Evolutionary conservation across 2,113 vertebrate genomes (phyloP), one percentile per base, ranked within the genome.

Genomic region (Gadus macrocephalus): DNA sequence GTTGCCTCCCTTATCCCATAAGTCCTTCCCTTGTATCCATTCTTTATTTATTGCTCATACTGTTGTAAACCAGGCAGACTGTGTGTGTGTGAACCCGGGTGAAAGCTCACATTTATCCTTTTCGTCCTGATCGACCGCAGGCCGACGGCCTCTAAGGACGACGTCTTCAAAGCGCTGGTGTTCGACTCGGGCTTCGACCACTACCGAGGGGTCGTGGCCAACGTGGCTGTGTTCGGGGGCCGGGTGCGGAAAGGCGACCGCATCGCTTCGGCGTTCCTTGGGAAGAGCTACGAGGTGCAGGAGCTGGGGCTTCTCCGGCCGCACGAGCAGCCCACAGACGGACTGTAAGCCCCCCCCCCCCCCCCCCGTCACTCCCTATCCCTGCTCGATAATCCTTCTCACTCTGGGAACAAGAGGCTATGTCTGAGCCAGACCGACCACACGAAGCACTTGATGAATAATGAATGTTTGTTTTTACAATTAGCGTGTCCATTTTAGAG

Each of bases 141-240:
- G 61, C 96, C 96, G 2, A 77, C 67, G 0, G 92, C 85, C 5
- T 87, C 80, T 15, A 60, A 69, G 4, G 70, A 90, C 31, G 93
- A 93, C 19, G 93, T 95, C 0, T 78, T 98, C 77, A 97, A 92
- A 89, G 96, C 95, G 15, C 91, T 98, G 53, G 95, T 98, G 28
- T 99, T 99, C 80, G 97, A 99, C 79, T 98, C 96, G 6, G 96
- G 87, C 19, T 99, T 97, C 75, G 96, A 99, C 84, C 95, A 94
- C 72, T 99, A 97, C 68, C 92, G 96, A 88, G 97, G 96, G 0
- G 95, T 97, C 19, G 73, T 99, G 82, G 93, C 97, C 71, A 98
- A 93, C 77, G 84, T 99, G 6, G 95, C 96, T 0, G 80, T 99
- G 25, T 94, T 96, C 72, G 95, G 94, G 60, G 97, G 97, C 42